Evolutionary conservation across 2,888 invertebrate species (phyloP), one percentile per base, ranked within the genome.

Genomic region (Acronicta psi): DNA sequence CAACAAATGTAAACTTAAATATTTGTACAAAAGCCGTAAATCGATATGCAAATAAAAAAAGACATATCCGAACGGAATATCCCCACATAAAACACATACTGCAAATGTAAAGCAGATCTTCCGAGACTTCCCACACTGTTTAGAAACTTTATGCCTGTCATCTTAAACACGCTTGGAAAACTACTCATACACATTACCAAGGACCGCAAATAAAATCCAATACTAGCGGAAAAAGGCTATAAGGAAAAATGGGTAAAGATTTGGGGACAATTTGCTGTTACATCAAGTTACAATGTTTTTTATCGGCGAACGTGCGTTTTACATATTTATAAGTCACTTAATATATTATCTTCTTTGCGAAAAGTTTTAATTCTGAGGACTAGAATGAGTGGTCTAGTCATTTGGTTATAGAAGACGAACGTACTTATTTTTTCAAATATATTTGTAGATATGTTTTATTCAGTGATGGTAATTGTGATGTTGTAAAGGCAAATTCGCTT

Each of bases 231-330:
- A 64, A 55, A 57, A 38, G 43, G 63, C 57, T 59, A 70, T 70
- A 73, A 75, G 67, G 60, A 73, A 66, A 72, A 75, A 70, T 57
- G 56, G 20, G 43, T 37, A 40, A 53, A 65, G 68, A 75, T 70
- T 73, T 61, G 50, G 59, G 59, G 49, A 70, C 73, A 65, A 74
- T 75, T 74, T 69, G 67, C 69, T 52, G 60, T 44, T 46, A 75
- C 72, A 73, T 73, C 67, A 52, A 75, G 60, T 73, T 68, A 70
- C 60, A 63, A 65, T 65, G 57, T 65, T 68, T 70, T 74, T 75
- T 70, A 75, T 73, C 50, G 74, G 47, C 8, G 50, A 69, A 60
- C 55, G 61, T 61, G 66, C 59, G 63, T 59, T 74, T 74, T 74
- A 72, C 74, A 74, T 74, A 74, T 74, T 69, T 74, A 74, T 74